phyloP scores from a whole-genome alignment of 1,140 invertebrate genomes.

The Hycleus cichorii region DNA sequence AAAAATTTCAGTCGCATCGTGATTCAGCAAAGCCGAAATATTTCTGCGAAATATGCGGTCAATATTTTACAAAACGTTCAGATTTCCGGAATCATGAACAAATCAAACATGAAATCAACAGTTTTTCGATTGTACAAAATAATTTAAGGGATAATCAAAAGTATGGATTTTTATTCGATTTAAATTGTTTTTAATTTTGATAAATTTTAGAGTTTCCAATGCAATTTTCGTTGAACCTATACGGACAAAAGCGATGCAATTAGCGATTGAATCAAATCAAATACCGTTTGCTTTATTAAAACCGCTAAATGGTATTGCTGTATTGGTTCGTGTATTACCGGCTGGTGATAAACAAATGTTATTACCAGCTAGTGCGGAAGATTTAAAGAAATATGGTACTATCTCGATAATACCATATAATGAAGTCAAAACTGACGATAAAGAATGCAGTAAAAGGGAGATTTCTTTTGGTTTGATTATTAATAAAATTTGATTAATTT shows the following conservation, averaged over 20 bases:
- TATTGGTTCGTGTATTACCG: constrained; percentile 52
- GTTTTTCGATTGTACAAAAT: neutral
- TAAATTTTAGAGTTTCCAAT: constrained; percentile 30
- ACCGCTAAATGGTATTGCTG: constrained; percentile 50
- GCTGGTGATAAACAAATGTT: constrained; percentile 46
- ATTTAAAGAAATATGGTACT: constrained; percentile 35
- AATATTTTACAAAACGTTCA: constrained; percentile 49
- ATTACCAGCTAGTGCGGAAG: constrained; percentile 37
- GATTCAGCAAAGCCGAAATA: constrained; percentile 49
- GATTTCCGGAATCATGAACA: constrained; percentile 52
- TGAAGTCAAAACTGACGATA: neutral
- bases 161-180: constrained; percentile 1
- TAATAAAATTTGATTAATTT: neutral
- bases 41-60: constrained; percentile 49
- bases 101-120: constrained; percentile 44
- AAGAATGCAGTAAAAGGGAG: neutral
- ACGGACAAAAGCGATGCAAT: constrained; percentile 51
- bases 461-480: neutral
- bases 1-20: constrained; percentile 41
- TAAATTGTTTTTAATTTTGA: neutral
- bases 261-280: constrained; percentile 42
- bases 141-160: constrained; percentile 9
- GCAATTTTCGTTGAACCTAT: constrained; percentile 49
- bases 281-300: constrained; percentile 53
- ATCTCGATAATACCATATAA: constrained; percentile 31